phyloP scores from a whole-genome alignment of 2,113 vertebrate species.

The Dipodomys stephensi region DNA sequence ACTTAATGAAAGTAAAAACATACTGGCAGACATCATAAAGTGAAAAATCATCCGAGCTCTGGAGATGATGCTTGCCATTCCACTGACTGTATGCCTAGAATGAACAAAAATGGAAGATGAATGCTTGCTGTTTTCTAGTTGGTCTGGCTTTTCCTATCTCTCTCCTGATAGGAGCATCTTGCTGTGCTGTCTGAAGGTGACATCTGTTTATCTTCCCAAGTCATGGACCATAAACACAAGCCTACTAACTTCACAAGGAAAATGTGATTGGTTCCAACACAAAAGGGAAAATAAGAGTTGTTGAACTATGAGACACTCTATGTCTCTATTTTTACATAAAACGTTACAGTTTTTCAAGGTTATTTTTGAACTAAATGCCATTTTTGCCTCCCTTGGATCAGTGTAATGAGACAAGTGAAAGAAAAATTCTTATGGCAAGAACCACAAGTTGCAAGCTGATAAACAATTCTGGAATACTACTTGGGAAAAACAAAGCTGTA shows the following conservation, averaged over 20 bases:
- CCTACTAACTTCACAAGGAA: constrained; percentile 56
- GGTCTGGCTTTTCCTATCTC: constrained; percentile 3
- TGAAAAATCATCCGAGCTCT: no score
- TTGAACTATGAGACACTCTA: background rate
- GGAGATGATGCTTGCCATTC: background rate
- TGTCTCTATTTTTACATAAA: no score
- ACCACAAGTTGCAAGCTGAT: no score
- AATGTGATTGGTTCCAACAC: constrained; percentile 29
- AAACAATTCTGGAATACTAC: no score
- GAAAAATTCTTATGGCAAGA: no score
- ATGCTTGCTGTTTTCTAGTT: background rate
- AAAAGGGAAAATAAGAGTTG: constrained; percentile 15
- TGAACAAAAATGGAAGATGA: background rate
- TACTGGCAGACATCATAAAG: no score
- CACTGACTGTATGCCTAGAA: background rate
- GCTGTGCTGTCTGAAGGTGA: background rate
- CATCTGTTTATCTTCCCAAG: constrained; percentile 36
- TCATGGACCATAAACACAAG: constrained; percentile 36
- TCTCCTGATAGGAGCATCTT: background rate
- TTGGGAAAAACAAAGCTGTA: no score
- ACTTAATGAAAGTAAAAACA: no score
- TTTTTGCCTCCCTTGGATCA: no score
- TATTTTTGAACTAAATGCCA: no score
- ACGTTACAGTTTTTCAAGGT: no score
- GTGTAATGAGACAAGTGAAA: no score